phyloP scores from a whole-genome alignment of 2,113 vertebrate genomes.

The Mesoclemmys tuberculata region DNA sequence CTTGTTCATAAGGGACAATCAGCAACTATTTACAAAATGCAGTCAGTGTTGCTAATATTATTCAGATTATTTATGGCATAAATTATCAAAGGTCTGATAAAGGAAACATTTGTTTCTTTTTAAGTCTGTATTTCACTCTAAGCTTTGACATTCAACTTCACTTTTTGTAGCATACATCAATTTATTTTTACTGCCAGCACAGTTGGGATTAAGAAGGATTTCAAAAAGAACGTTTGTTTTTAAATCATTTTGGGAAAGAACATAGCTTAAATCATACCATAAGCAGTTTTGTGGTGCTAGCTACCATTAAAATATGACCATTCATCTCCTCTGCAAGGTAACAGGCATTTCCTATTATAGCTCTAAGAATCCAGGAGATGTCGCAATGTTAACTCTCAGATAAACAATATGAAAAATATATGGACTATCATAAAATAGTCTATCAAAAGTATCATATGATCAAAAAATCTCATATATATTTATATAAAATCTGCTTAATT shows the following conservation, averaged over 20 bases:
- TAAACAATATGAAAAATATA: neutral
- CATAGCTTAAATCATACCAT: neutral
- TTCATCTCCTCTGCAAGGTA: neutral
- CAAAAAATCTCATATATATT: no score
- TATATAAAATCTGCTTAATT: neutral
- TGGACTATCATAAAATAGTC: fast-evolving
- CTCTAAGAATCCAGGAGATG: constrained; percentile 32
- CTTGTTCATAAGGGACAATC: neutral
- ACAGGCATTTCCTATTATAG: neutral
- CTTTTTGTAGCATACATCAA: neutral
- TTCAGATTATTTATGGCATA: neutral
- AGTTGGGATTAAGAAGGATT: neutral
- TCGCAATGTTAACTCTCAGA: neutral
- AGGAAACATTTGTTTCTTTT: neutral
- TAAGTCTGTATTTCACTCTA: neutral
- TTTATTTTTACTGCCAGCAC: neutral
- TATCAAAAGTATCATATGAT: neutral
- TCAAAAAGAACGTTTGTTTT: neutral
- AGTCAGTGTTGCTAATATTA: neutral
- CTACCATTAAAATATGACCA: neutral
- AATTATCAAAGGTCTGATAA: neutral
- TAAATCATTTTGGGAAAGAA: constrained; percentile 11
- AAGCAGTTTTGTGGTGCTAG: neutral
- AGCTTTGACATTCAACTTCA: neutral
- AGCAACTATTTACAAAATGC: neutral